phyloP scores from a whole-genome alignment of 2,113 vertebrate genomes.

The Fregata magnificens region DNA sequence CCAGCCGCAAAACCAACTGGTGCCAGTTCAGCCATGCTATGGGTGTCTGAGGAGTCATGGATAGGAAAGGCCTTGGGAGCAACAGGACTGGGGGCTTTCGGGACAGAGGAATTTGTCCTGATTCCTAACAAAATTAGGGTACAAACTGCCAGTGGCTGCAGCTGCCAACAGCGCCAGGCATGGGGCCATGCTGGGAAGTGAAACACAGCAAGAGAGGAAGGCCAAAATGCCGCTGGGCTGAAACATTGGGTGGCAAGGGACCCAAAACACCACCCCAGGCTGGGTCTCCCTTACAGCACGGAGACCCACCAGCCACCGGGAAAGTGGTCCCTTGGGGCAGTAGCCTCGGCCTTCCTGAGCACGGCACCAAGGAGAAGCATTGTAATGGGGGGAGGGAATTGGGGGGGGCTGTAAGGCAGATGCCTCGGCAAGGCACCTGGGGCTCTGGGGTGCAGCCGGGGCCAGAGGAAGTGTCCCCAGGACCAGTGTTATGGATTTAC shows the following conservation, averaged over 20 bases:
- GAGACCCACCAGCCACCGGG: fast-evolving
- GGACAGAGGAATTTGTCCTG: not conserved
- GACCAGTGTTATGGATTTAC: not conserved
- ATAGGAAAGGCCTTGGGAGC: not conserved
- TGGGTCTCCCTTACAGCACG: not conserved
- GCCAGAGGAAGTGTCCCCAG: not conserved
- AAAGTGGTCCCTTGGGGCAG: too few relatives aligned
- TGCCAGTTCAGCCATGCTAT: not conserved
- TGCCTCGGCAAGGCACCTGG: not conserved
- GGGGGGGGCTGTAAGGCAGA: not conserved
- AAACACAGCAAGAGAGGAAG: not conserved
- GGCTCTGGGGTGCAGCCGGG: not conserved
- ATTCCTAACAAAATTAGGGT: not conserved
- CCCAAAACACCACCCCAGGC: not conserved
- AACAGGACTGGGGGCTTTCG: not conserved
- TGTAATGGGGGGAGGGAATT: not conserved
- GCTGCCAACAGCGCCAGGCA: fast-evolving
- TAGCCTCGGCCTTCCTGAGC: not conserved
- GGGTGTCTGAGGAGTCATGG: not conserved
- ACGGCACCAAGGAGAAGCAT: not conserved
- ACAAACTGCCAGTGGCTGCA: not conserved
- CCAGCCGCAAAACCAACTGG: not conserved
- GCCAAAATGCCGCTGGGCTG: fast-evolving
- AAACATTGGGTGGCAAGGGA: not conserved
- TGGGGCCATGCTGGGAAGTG: not conserved